Evolutionary conservation across 2,797 vertebrate genomes (phyloP).

Genomic region (Scleropages formosus): DNA sequence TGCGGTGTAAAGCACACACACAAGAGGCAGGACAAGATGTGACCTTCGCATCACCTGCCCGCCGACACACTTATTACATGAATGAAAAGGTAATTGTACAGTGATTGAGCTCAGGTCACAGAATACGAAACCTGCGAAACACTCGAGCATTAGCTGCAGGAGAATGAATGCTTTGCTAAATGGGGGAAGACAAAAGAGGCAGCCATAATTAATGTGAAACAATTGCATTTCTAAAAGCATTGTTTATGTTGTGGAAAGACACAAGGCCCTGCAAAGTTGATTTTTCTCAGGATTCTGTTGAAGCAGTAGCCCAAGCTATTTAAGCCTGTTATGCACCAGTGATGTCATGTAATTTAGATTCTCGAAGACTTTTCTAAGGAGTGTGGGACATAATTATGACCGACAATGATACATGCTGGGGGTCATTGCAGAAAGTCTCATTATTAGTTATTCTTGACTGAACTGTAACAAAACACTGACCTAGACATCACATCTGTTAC

Average conservation of each 20-base stretch:
- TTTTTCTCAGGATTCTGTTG: slow-evolving; percentile 11
- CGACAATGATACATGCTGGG: slow-evolving; percentile 32
- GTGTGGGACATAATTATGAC: slow-evolving; percentile 52
- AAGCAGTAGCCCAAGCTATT: not conserved
- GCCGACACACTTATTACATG: slow-evolving; percentile 5
- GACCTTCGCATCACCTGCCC: slow-evolving; percentile 6
- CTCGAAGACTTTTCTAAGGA: slow-evolving; percentile 56
- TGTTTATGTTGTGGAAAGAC: slow-evolving; percentile 21
- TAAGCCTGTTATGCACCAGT: not conserved
- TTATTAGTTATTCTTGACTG: not conserved
- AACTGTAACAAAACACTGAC: too few relatives aligned
- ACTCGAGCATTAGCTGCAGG: not conserved
- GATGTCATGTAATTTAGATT: slow-evolving; percentile 31
- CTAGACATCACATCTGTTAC: not conserved
- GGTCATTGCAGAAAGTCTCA: not conserved
- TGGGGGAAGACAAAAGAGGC: slow-evolving; percentile 18
- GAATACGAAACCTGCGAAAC: not conserved
- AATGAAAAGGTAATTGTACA: slow-evolving; percentile 20
- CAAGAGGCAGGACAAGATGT: not conserved
- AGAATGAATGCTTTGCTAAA: slow-evolving; percentile 18
- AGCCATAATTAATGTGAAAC: slow-evolving; percentile 22
- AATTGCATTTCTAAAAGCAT: slow-evolving; percentile 9
- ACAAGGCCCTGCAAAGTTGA: not conserved
- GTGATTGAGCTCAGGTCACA: not conserved
- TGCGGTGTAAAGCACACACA: not conserved